phyloP scores from a whole-genome alignment of 2,888 invertebrate species.

The Leptinotarsa rubiginosa region DNA sequence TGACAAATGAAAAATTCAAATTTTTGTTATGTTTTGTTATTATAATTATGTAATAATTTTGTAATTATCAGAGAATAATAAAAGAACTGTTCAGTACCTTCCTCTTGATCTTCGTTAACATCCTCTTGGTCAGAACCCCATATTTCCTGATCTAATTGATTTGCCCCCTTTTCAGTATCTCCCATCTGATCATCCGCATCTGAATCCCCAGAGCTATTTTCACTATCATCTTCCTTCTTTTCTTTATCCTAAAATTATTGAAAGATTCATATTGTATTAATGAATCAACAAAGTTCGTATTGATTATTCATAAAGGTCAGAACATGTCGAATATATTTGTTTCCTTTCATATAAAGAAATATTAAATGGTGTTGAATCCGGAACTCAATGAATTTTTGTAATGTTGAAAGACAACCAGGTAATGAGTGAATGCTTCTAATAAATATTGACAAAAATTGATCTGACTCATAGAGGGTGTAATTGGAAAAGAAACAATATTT shows the following conservation, averaged over 20 bases:
- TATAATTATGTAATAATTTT: background rate
- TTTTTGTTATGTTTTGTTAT: background rate
- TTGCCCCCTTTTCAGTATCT: constrained; percentile 88
- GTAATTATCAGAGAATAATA: background rate
- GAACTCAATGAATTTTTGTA: too few relatives aligned
- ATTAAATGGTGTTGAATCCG: too few relatives aligned
- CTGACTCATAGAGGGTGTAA: too few relatives aligned
- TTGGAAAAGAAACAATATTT: too few relatives aligned
- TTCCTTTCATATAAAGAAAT: too few relatives aligned
- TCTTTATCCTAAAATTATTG: constrained; percentile 49
- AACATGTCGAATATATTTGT: too few relatives aligned
- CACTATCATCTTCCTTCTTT: constrained; percentile 69
- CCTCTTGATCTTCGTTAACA: constrained; percentile 73
- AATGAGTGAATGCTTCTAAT: too few relatives aligned
- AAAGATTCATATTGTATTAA: background rate
- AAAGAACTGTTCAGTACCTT: constrained; percentile 58
- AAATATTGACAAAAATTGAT: too few relatives aligned
- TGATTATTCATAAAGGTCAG: too few relatives aligned
- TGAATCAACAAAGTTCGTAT: background rate
- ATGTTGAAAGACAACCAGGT: too few relatives aligned
- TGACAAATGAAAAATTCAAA: background rate
- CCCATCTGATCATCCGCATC: constrained; percentile 97
- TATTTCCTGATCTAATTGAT: constrained; percentile 82
- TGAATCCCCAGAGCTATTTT: constrained; percentile 75
- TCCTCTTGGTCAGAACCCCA: constrained; percentile 89